phyloP scores from a whole-genome alignment of 2,113 vertebrate genomes.

The Pteruthius melanotis region DNA sequence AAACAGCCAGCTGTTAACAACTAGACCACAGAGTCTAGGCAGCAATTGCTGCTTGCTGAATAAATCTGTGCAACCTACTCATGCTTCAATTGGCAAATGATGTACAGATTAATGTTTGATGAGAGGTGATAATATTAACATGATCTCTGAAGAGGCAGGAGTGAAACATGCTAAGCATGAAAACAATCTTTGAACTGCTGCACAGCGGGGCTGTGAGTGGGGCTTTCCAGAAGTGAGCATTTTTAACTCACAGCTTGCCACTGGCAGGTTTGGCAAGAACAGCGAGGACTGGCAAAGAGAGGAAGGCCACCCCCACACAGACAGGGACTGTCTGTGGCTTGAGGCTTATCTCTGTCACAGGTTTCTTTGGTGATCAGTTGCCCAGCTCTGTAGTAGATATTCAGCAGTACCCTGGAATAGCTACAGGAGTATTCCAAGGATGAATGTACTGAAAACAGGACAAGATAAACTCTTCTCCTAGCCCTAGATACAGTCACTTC shows the following conservation, averaged over 20 bases:
- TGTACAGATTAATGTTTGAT: conserved; percentile 29
- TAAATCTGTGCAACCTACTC: background rate
- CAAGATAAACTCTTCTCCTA: background rate
- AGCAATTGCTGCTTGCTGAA: background rate
- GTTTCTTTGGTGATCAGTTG: background rate
- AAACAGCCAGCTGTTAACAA: background rate
- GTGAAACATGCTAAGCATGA: background rate
- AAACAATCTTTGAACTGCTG: background rate
- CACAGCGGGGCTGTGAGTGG: background rate
- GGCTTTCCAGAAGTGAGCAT: background rate
- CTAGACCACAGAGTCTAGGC: background rate
- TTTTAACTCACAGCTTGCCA: background rate
- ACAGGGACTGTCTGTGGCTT: background rate
- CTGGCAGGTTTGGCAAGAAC: background rate
- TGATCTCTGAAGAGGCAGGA: background rate
- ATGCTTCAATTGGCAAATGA: conserved; percentile 1
- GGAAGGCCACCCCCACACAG: background rate
- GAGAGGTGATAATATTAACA: conserved; percentile 17
- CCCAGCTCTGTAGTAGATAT: background rate
- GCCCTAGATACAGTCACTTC: background rate
- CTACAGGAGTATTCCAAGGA: background rate
- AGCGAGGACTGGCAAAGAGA: background rate
- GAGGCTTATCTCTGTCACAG: background rate
- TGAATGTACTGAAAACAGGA: background rate
- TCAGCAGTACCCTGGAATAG: background rate